Percentiles rank a stretch among this genome's conserved stretches.
These are phyloP conservation scores for Bradysia coprophila DNA, from an alignment of 1,140 invertebrate species.

Conservation along the genomic window DNA sequence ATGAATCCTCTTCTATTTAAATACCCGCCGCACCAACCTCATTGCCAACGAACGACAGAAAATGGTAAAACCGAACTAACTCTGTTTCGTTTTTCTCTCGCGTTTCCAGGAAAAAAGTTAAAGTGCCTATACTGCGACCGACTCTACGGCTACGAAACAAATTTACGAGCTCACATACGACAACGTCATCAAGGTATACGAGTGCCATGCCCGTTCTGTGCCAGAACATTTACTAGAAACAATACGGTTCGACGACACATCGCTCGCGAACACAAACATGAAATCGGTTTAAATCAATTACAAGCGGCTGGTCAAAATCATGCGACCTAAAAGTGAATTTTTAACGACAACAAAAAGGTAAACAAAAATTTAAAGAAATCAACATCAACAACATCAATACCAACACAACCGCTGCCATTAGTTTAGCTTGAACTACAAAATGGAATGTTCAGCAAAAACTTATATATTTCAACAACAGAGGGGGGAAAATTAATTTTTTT, in stretches of 20 bases:
- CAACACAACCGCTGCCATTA: no score
- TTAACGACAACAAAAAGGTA: no score
- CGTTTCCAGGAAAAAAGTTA: constrained; percentile 62
- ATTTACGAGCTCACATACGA: constrained; percentile 72
- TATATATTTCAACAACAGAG: no score
- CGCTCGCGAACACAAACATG: constrained; percentile 66
- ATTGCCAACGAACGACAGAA: no score
- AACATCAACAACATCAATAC: constrained; percentile 4
- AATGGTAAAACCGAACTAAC: no score
- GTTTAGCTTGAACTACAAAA: no score
- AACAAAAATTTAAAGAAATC: constrained; percentile 3
- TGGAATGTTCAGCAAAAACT: no score
- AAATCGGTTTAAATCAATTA: constrained; percentile 41
- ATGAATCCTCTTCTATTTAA: no score
- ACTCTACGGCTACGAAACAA: constrained; percentile 84
- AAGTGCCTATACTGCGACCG: constrained; percentile 83
- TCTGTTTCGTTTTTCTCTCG: no score
- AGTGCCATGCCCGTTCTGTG: constrained; percentile 71
- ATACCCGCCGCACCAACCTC: no score
- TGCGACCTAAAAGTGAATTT: constrained; percentile 24
- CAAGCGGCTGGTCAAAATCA: constrained; percentile 32
- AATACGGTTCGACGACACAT: constrained; percentile 78
- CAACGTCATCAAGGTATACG: constrained; percentile 79
- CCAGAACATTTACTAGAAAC: constrained; percentile 79
- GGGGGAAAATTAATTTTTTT: no score